Conservation (phyloP, 1,140 invertebrate species). For the Planococcus citri region DNA sequence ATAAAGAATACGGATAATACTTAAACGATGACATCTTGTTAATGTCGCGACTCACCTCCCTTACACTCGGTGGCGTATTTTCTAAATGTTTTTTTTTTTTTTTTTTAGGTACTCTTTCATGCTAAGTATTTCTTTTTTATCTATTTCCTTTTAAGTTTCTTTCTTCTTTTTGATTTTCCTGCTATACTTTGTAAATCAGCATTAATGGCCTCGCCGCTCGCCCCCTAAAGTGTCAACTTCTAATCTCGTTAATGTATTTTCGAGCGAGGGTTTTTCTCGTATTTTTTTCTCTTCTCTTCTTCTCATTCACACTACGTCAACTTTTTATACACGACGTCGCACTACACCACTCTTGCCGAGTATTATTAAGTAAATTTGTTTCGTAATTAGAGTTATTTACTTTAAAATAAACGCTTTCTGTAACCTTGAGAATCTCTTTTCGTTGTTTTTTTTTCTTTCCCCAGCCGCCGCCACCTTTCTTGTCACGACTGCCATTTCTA, state of each 20-base stretch:
- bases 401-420: background rate
- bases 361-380: conserved; percentile 12
- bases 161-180: background rate
- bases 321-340: background rate
- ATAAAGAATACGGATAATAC: background rate
- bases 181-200: background rate
- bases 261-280: background rate
- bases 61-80: background rate
- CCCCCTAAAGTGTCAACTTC: background rate
- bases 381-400: conserved; percentile 15
- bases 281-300: background rate
- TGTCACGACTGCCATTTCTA: no score
- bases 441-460: no score
- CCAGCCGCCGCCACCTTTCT: no score
- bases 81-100: no score
- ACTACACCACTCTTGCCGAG: background rate
- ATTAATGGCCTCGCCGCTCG: background rate
- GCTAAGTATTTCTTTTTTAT: background rate
- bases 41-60: background rate
- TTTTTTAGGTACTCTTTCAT: no score
- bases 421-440: no score
- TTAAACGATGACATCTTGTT: conserved; percentile 7
- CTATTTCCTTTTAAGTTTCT: background rate
- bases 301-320: background rate
- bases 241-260: conserved; percentile 1